These are phyloP conservation scores for Fragum whitleyi DNA, from an alignment of 2,888 invertebrate species.

Conservation along the genomic window DNA sequence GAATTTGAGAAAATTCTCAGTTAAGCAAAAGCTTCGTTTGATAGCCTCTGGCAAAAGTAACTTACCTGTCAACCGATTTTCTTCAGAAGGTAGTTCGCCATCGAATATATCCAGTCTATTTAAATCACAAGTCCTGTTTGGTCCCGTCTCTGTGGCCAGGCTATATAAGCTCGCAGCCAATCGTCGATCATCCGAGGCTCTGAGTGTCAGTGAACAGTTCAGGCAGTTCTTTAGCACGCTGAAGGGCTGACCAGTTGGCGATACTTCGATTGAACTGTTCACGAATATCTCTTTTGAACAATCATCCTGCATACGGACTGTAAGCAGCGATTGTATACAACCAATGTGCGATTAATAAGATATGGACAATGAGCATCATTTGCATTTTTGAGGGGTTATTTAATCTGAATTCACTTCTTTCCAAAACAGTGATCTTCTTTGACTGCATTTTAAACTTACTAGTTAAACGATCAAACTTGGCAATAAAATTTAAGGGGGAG, in stretches of 20 bases:
- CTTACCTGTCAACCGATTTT: constrained; percentile 36
- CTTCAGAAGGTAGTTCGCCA: neutral
- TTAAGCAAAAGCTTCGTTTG: no score
- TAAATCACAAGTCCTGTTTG: constrained; percentile 24
- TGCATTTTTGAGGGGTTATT: no score
- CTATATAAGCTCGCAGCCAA: constrained; percentile 33
- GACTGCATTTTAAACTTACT: no score
- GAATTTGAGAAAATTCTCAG: no score
- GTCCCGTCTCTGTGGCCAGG: constrained; percentile 40
- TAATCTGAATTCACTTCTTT: no score
- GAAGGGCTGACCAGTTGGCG: constrained; percentile 26
- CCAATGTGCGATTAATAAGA: no score
- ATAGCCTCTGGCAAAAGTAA: neutral
- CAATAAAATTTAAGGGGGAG: no score
- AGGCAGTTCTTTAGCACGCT: constrained; percentile 34
- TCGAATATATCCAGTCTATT: constrained; percentile 51
- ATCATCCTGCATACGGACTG: constrained; percentile 35
- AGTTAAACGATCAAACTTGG: no score
- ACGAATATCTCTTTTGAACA: constrained; percentile 28
- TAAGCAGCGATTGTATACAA: constrained; percentile 4
- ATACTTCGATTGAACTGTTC: constrained; percentile 21
- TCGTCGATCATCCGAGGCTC: constrained; percentile 6
- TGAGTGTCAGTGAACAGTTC: constrained; percentile 43
- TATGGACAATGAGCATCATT: no score
- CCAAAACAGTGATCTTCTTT: no score